Evolutionary conservation across 2,888 invertebrate genomes (phyloP), one percentile per base, ranked within the genome.

Genomic region (Clivina fossor): DNA sequence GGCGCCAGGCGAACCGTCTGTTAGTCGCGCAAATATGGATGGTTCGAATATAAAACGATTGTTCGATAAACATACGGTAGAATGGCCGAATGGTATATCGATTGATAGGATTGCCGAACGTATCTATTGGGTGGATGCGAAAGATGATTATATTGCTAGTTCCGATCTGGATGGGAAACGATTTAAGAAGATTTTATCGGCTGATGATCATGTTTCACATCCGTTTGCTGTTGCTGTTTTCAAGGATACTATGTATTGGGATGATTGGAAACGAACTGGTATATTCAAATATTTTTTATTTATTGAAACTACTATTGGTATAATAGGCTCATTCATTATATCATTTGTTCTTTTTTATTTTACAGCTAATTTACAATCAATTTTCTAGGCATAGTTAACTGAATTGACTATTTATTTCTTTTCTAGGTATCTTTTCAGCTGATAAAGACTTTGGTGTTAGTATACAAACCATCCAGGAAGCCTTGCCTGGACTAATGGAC

Each of bases 41-140:
- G 93, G 93, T 0, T 78, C 78, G 0, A 78, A 87, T 58, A 80
- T 84, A 0, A 80, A 79, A 62, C 80, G 76, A 59, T 70, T 90
- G 53, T 86, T 88, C 63, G 78, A 78, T 0, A 80, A 80, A 55
- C 81, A 83, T 0, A 76, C 77, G 38, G 88, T 93, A 0, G 82
- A 85, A 61, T 91, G 91, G 91, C 93, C 93, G 0, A 93, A 92
- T 69, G 91, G 91, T 11, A 85, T 91, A 51, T 47, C 93, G 0
- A 83, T 94, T 19, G 93, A 94, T 73, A 85, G 86, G 65, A 85
- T 86, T 66, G 82, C 86, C 0, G 87, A 90, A 64, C 78, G 85
- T 41, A 84, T 94, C 47, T 94, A 90, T 69, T 93, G 91, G 90
- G 91, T 90, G 0, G 93, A 93, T 67, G 93, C 91, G 0, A 81